Evolutionary conservation across 2,888 invertebrate genomes (phyloP).

Genomic region (Cinara cedri): DNA sequence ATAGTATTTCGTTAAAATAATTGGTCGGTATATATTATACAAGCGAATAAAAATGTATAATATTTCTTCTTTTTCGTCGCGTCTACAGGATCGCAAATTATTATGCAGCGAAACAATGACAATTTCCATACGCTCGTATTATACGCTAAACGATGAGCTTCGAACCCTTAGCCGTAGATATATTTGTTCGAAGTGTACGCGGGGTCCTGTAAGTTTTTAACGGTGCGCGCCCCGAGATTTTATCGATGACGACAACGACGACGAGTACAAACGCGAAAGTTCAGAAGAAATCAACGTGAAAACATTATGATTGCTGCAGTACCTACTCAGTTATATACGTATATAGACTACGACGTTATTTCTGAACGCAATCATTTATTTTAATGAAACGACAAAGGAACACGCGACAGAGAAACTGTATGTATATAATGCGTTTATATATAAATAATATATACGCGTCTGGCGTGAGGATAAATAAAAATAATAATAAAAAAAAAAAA

Average conservation of each 20-base stretch:
- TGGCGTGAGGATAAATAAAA: conserved; percentile 15
- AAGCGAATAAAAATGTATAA: not conserved
- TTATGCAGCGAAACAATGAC: conserved; percentile 3
- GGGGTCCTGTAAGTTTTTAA: not conserved
- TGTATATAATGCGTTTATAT: too few relatives aligned
- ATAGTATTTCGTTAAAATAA: conserved; percentile 1
- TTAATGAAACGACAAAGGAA: conserved; percentile 31
- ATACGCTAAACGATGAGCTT: conserved; percentile 3
- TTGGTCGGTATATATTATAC: not conserved
- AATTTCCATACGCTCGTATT: not conserved
- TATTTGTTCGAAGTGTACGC: not conserved
- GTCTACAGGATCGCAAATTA: not conserved
- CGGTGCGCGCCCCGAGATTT: not conserved
- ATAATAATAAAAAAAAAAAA: not conserved
- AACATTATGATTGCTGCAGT: not conserved
- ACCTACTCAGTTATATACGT: not conserved
- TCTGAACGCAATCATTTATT: conserved; percentile 35
- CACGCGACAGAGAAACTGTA: conserved; percentile 33
- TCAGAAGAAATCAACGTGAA: conserved; percentile 10
- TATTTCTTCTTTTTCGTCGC: not conserved
- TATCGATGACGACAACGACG: too few relatives aligned
- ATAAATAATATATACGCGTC: too few relatives aligned
- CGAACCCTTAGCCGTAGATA: not conserved
- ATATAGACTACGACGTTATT: not conserved
- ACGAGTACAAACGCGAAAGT: conserved; percentile 5